Evolutionary conservation across 1,140 invertebrate genomes (phyloP), one percentile per base, ranked within the genome.

Genomic region (Lycorma delicatula): DNA sequence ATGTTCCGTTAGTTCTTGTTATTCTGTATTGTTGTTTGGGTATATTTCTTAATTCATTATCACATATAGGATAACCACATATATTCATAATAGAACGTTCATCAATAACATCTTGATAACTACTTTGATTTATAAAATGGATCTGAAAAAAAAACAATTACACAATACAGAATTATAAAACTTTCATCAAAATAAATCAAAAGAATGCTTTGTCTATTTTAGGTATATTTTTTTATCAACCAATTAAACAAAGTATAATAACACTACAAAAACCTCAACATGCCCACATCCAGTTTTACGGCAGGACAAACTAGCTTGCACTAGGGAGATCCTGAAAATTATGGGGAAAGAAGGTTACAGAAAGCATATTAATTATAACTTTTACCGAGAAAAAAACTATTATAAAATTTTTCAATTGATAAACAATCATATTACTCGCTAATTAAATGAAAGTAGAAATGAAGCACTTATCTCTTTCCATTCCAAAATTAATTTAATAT

Each of bases 81-180:
- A 44, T 22, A 44, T 44, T 20, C 16, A 22, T 44, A 1, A 44
- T 44, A 7, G 41, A 44, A 44, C 41, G 41, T 22, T 44, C 41
- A 44, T 44, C 41, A 44, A 44, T 9, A 1, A 44, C 41, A 44
- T 44, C 41, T 44, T 44, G 41, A 18, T 44, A 44, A 44, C 16
- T 44, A 44, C 41, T 44, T 13, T 44, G 41, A 13, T 44, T 44
- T 16, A 44, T 44, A 22, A 20, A 11, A 1, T 16, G 41, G 18
- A 44, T 20, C 41, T 44, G 41, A 16, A 44, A 44, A 20, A 18
- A 18, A 38, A 38, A 13, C 2, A 38, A 38, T 38, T 2, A 38
- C 13, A 38, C 13, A 38, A 38, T 38, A 13, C 13, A 38, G n/a
- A n/a, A n/a, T n/a, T n/a, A n/a, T n/a, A n/a, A n/a, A n/a, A n/a